phyloP scores from a whole-genome alignment of 2,113 vertebrate genomes.

The Chionomys nivalis region DNA sequence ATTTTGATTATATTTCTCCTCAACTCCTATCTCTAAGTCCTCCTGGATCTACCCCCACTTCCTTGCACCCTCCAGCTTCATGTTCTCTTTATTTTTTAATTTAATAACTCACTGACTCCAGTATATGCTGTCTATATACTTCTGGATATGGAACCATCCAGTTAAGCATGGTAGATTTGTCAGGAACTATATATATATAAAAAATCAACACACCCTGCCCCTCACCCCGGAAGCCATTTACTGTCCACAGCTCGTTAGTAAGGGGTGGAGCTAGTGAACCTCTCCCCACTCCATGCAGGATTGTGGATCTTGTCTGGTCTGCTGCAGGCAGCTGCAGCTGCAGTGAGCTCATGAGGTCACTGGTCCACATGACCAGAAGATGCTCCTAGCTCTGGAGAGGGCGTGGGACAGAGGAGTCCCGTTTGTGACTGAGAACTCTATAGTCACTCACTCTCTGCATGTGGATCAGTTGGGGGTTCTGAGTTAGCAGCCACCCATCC shows the following conservation, averaged over 20 bases:
- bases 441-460: neutral
- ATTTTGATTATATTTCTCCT: neutral
- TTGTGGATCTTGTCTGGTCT: neutral
- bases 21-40: neutral
- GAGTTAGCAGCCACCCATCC: neutral
- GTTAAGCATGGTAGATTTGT: no score
- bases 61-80: no score
- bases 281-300: neutral
- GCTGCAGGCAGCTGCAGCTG: neutral
- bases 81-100: neutral
- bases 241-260: neutral
- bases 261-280: neutral
- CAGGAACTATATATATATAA: neutral
- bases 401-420: neutral
- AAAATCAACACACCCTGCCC: neutral
- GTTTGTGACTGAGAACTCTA: neutral
- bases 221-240: neutral
- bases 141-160: no score
- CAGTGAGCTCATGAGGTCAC: neutral
- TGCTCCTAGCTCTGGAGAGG: neutral
- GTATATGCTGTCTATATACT: neutral
- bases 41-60: neutral
- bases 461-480: neutral
- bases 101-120: neutral
- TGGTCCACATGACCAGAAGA: neutral